phyloP scores from a whole-genome alignment of 1,140 invertebrate species.

The Drosophila sechellia region DNA sequence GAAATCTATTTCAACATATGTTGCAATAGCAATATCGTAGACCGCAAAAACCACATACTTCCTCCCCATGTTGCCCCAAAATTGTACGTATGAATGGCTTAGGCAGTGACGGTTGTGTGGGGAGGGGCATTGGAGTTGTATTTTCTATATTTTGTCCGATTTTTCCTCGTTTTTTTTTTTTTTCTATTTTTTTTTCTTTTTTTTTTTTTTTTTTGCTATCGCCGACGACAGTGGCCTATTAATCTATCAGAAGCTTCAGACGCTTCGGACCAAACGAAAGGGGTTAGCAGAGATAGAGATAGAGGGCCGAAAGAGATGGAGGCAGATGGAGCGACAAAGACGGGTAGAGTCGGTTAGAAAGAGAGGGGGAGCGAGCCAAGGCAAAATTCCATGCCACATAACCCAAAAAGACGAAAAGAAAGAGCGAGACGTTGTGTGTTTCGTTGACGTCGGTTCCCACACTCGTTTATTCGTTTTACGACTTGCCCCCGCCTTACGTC shows the following conservation, averaged over 20 bases:
- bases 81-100: constrained; percentile 31
- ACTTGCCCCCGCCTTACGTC: constrained; percentile 36
- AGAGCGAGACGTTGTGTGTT: constrained; percentile 29
- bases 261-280: constrained; percentile 46
- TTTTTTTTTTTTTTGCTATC: constrained; percentile 41
- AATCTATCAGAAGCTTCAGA: constrained; percentile 69
- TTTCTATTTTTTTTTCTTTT: neutral
- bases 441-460: constrained; percentile 66
- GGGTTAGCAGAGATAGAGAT: constrained; percentile 17
- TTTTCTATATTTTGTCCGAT: neutral
- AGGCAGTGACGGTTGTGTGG: neutral
- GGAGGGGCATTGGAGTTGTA: neutral
- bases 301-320: neutral
- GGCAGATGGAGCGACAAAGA: neutral
- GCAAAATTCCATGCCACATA: constrained; percentile 67
- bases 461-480: constrained; percentile 74
- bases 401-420: constrained; percentile 50
- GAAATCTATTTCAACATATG: constrained; percentile 27
- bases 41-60: constrained; percentile 80
- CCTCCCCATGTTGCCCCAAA: constrained; percentile 46
- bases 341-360: neutral
- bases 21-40: constrained; percentile 15
- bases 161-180: neutral
- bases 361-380: constrained; percentile 13
- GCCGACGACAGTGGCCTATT: constrained; percentile 63